Conservation (phyloP, 2,888 invertebrate genomes). For the Ormia ochracea region DNA sequence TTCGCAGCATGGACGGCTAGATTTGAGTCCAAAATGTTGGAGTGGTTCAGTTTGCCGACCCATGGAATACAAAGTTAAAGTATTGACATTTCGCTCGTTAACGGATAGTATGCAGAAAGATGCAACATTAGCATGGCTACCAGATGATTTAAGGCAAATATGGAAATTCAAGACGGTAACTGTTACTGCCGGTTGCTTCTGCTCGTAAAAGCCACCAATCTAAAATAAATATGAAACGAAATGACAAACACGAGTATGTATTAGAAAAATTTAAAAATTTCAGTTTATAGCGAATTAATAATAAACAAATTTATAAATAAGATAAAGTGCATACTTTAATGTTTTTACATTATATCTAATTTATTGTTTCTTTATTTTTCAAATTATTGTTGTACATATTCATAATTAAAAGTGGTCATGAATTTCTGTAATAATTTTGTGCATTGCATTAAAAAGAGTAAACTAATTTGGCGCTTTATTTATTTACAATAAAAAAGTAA, state of each 20-base stretch:
- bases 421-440: constrained; percentile 51
- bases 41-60: constrained; percentile 74
- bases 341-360: neutral
- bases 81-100: constrained; percentile 68
- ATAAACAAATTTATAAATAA: neutral
- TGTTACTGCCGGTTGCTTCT: constrained; percentile 76
- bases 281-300: neutral
- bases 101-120: constrained; percentile 67
- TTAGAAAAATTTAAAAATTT: neutral
- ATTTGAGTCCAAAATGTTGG: constrained; percentile 70
- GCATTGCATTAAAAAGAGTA: constrained; percentile 44
- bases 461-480: constrained; percentile 24
- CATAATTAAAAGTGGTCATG: constrained; percentile 31
- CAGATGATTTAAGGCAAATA: constrained; percentile 66
- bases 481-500: constrained; percentile 34
- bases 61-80: constrained; percentile 75
- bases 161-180: constrained; percentile 75
- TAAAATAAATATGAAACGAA: neutral
- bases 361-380: constrained; percentile 30
- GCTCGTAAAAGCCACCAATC: constrained; percentile 64
- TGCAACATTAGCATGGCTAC: constrained; percentile 66
- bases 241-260: too few species aligned
- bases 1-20: constrained; percentile 63
- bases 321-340: neutral
- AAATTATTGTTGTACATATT: constrained; percentile 34